Evolutionary conservation across 2,113 vertebrate genomes (phyloP).

Genomic region (Tympanuchus pallidicinctus): DNA sequence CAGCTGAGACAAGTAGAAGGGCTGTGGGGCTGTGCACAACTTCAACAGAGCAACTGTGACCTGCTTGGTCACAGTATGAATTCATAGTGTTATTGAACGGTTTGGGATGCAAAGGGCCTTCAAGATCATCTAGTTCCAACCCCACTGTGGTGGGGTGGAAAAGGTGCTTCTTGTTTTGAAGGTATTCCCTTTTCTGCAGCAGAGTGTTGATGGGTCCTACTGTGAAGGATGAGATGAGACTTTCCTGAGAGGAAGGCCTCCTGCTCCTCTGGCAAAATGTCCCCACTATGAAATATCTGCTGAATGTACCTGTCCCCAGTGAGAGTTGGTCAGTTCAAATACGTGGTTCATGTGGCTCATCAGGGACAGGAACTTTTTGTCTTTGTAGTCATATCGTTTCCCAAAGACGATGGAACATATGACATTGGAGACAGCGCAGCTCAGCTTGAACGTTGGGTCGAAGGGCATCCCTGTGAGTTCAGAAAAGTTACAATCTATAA

Average conservation of each 20-base stretch:
- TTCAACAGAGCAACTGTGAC: not conserved
- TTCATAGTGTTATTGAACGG: not conserved
- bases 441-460: conserved; percentile 28
- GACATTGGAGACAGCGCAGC: conserved; percentile 17
- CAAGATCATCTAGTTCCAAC: too few relatives aligned
- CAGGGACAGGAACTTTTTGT: conserved; percentile 41
- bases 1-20: not conserved
- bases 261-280: not conserved
- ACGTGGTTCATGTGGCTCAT: conserved; percentile 32
- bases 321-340: not conserved
- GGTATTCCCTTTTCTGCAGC: not conserved
- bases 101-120: too few relatives aligned
- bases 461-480: conserved; percentile 36
- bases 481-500: not conserved
- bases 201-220: not conserved
- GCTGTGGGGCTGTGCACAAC: not conserved
- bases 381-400: conserved; percentile 35
- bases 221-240: not conserved
- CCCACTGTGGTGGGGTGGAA: too few relatives aligned
- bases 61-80: not conserved
- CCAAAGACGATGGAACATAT: conserved; percentile 52
- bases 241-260: not conserved
- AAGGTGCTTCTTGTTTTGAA: not conserved
- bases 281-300: not conserved
- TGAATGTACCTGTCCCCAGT: conserved; percentile 32